A percentile compares a stretch with the other conserved stretches of the same genome.
phyloP scores from a whole-genome alignment of 2,797 vertebrate species.

The Acridotheres tristis region DNA sequence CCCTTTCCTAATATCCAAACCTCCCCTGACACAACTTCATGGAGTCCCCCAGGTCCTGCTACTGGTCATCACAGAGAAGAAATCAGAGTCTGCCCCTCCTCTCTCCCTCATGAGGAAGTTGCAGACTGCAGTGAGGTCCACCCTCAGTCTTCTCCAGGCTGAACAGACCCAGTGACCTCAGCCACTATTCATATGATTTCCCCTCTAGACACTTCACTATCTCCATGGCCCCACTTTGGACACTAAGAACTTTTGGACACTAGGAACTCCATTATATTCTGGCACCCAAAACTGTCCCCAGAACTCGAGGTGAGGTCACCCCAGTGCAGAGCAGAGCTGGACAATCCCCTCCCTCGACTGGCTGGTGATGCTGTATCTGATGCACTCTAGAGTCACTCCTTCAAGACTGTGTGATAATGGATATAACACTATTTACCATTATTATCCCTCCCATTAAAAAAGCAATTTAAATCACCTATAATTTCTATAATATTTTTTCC shows the following conservation, averaged over 20 bases:
- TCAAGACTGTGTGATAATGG: not conserved
- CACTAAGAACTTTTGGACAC: not conserved
- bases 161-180: not conserved
- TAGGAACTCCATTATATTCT: not conserved
- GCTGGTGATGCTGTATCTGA: rapidly evolving
- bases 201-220: not conserved
- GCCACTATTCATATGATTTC: not conserved
- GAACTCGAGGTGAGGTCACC: not conserved
- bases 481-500: not conserved
- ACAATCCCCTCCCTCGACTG: not conserved
- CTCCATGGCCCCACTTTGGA: not conserved
- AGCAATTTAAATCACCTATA: not conserved
- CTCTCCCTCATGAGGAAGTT: not conserved
- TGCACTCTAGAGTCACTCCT: not conserved
- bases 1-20: not conserved
- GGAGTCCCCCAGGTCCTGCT: not conserved
- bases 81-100: not conserved
- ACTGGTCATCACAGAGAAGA: not conserved
- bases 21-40: not conserved
- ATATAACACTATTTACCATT: not conserved
- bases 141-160: not conserved
- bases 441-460: not conserved
- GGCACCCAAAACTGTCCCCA: not conserved
- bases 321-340: not conserved
- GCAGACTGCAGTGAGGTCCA: not conserved